Conservation (phyloP, 2,797 vertebrate species). For the Liparis tanakae region DNA sequence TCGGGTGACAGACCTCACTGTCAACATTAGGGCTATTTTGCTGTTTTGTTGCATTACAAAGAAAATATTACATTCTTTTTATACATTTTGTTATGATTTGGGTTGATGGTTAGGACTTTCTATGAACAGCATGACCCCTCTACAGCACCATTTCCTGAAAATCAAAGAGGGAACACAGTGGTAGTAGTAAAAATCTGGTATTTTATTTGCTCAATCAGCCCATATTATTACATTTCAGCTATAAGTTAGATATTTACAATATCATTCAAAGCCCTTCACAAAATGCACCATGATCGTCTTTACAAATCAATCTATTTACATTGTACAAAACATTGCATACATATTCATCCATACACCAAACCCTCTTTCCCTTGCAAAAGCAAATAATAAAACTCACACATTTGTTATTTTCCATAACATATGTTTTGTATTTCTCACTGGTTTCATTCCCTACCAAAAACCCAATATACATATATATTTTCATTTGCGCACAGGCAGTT, state of each 20-base stretch:
- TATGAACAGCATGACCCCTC: neutral
- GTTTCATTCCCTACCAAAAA: neutral
- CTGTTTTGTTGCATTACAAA: neutral
- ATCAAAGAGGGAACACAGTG: slow-evolving; percentile 9
- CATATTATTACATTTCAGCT: slow-evolving; percentile 71
- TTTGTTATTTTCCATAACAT: slow-evolving; percentile 11
- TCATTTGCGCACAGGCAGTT: slow-evolving; percentile 24
- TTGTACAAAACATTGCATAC: slow-evolving; percentile 81
- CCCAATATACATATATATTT: neutral
- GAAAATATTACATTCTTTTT: neutral
- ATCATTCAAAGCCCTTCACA: slow-evolving; percentile 72
- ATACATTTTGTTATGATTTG: neutral
- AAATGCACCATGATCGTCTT: slow-evolving; percentile 65
- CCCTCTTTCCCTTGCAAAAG: slow-evolving; percentile 21
- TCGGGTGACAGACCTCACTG: neutral
- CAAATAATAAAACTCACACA: slow-evolving; percentile 18
- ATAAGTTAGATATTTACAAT: slow-evolving; percentile 85
- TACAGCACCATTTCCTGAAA: neutral
- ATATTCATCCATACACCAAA: slow-evolving; percentile 51
- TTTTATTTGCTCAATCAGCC: slow-evolving; percentile 77
- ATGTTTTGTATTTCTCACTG: neutral
- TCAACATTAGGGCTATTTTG: neutral
- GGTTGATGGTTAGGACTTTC: neutral
- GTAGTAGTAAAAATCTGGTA: slow-evolving; percentile 60
- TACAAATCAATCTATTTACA: slow-evolving; percentile 81